Conservation (phyloP, 2,113 vertebrate genomes). For the Sarotherodon lohbergeri region DNA sequence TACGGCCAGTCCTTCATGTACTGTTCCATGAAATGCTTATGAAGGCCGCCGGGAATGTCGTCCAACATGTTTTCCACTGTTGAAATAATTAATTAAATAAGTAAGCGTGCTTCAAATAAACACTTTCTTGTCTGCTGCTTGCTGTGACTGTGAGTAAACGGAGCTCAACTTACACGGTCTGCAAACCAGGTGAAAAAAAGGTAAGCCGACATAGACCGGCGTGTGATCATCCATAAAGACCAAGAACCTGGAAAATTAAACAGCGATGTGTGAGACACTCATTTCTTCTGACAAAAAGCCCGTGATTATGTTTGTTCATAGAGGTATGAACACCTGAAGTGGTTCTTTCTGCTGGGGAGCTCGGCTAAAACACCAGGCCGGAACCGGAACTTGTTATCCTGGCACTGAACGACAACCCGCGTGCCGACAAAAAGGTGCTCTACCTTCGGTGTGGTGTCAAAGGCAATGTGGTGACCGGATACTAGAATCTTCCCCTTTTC, state of each 20-base stretch:
- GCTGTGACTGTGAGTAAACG: neutral
- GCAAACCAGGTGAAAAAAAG: slow-evolving; percentile 80
- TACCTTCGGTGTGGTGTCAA: slow-evolving; percentile 69
- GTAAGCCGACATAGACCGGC: slow-evolving; percentile 80
- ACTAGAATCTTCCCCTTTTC: slow-evolving; percentile 86
- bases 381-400: slow-evolving; percentile 78
- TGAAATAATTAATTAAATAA: neutral
- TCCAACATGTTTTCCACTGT: slow-evolving; percentile 81
- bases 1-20: slow-evolving; percentile 87
- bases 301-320: neutral
- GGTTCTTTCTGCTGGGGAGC: slow-evolving; percentile 89
- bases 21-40: slow-evolving; percentile 80
- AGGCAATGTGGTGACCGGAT: slow-evolving; percentile 88
- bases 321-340: slow-evolving; percentile 71
- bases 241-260: slow-evolving; percentile 78
- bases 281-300: neutral
- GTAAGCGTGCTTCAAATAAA: neutral
- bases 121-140: neutral
- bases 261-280: neutral
- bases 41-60: slow-evolving; percentile 81
- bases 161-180: slow-evolving; percentile 78
- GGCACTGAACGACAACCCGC: slow-evolving; percentile 84
- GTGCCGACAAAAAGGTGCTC: slow-evolving; percentile 83
- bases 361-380: slow-evolving; percentile 84
- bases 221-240: slow-evolving; percentile 89